A percentile compares a stretch with the other conserved stretches of the same genome.
Evolutionary conservation across 1,140 invertebrate species (phyloP).

Genomic region (Stenopsyche tienmushanensis): DNA sequence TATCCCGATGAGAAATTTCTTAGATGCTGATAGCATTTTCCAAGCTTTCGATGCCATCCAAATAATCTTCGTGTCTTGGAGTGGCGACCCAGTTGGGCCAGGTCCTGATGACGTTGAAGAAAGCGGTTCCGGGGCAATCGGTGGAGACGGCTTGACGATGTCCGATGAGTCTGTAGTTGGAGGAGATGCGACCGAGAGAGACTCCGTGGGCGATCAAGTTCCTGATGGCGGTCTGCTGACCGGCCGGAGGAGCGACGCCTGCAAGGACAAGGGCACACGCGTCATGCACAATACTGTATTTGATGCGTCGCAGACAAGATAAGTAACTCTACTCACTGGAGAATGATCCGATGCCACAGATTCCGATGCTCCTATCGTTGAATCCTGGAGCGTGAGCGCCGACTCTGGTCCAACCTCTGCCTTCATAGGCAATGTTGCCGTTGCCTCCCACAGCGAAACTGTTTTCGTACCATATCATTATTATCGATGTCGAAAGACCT

Average conservation of each 20-base stretch:
- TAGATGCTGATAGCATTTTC: no score
- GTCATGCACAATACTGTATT: neutral
- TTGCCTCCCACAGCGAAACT: conserved; percentile 80
- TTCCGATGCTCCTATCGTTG: conserved; percentile 72
- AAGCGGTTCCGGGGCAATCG: conserved; percentile 66
- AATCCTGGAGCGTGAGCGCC: conserved; percentile 72
- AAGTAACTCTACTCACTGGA: no score
- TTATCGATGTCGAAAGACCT: neutral
- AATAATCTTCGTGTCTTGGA: no score
- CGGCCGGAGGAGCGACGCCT: conserved; percentile 60
- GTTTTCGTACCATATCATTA: conserved; percentile 35
- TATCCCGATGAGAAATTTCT: no score
- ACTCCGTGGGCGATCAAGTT: conserved; percentile 66
- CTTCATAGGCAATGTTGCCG: conserved; percentile 71
- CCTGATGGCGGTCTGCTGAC: conserved; percentile 61
- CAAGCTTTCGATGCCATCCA: no score
- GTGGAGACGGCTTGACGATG: conserved; percentile 69
- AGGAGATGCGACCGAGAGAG: conserved; percentile 57
- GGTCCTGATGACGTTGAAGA: conserved; percentile 63
- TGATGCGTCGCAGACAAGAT: neutral
- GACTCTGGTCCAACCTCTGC: conserved; percentile 69
- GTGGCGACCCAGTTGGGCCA: conserved; percentile 63
- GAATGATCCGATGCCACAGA: conserved; percentile 72
- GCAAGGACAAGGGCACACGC: no score
- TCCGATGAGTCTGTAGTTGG: conserved; percentile 66